phyloP scores from a whole-genome alignment of 2,113 vertebrate species.

The Vombatus ursinus region DNA sequence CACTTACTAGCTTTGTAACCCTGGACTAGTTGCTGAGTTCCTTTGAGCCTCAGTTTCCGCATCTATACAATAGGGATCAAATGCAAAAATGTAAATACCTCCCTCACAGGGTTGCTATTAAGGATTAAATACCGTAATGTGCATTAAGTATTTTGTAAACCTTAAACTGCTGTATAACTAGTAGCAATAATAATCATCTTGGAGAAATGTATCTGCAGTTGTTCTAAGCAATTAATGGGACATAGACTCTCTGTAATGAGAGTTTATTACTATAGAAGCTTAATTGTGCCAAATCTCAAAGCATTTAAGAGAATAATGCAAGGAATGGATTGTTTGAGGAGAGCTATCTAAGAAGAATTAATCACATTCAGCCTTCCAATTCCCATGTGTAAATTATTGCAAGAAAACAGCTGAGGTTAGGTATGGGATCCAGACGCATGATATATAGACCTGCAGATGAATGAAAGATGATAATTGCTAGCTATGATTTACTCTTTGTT shows the following conservation, averaged over 20 bases:
- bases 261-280: neutral
- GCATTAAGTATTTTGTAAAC: neutral
- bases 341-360: neutral
- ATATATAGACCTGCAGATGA: too few species aligned
- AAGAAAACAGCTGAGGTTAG: accelerated
- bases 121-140: neutral
- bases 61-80: neutral
- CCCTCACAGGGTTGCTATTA: neutral
- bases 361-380: neutral
- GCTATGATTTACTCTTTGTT: slow-evolving; percentile 11
- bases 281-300: neutral
- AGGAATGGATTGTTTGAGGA: accelerated
- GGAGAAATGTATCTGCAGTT: neutral
- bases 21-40: neutral
- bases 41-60: neutral
- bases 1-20: neutral
- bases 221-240: slow-evolving; percentile 5
- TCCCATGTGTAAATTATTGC: accelerated
- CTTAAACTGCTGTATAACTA: neutral
- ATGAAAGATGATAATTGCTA: too few species aligned
- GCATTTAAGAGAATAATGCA: neutral
- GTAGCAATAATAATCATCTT: neutral
- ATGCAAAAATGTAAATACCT: neutral
- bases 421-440: accelerated
- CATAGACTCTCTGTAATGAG: neutral